Evolutionary conservation across 2,888 invertebrate genomes (phyloP), one percentile per base, ranked within the genome.

Genomic region (Xestia xanthographa): DNA sequence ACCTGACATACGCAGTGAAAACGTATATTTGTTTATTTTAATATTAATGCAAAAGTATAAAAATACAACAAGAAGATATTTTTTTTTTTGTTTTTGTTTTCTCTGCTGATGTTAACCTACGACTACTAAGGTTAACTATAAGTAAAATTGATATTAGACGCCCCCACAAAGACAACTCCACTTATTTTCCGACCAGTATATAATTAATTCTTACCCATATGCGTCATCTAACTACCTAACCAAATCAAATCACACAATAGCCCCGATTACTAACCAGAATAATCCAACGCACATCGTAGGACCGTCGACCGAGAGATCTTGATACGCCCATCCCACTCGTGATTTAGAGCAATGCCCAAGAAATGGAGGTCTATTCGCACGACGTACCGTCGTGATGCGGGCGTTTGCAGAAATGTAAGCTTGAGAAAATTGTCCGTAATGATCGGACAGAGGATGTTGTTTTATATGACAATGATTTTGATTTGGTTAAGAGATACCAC

Each of bases 271-370:
- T 72, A 62, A 79, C 75, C 85, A 90, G 90, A 90, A 90, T 86
- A 89, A 75, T 77, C 84, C 87, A 87, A 84, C 82, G 73, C 87
- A 84, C 89, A 89, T 90, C 88, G 87, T 86, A 88, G 90, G 92
- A 91, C 88, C 92, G 91, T 88, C 90, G 88, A 87, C 85, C 88
- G 88, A 82, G 83, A 90, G 90, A 95, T 95, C 95, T 94, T 94
- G 95, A 95, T 95, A 93, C 93, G 90, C 89, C 88, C 85, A 86
- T 84, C 85, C 91, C 91, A 92, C 93, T 93, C 92, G 94, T 94
- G 94, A 94, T 95, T 94, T 94, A 94, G 94, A 93, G 94, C 94
- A 94, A 94, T 93, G 92, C 93, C 90, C 93, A 93, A 92, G 93
- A 91, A 94, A 93, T 94, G 90, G 93, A 89, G 92, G 92, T 92